phyloP scores from a whole-genome alignment of 2,797 vertebrate genomes.

The Acipenser transmontanus region DNA sequence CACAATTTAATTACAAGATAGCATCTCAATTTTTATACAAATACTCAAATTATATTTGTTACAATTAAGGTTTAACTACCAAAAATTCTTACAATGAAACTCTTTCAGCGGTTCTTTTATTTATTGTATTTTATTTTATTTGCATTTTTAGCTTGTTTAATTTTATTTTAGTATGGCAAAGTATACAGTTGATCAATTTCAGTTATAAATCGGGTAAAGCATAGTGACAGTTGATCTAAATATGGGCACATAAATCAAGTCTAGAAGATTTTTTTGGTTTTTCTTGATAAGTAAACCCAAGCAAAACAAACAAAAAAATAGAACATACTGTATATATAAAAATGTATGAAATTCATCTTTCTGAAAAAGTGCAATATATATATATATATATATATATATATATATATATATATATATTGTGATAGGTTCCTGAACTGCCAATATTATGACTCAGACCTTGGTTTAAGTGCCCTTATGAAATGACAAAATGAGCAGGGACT shows the following conservation, averaged over 20 bases:
- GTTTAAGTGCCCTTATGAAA: constrained; percentile 30
- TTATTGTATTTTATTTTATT: too few relatives aligned
- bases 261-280: neutral
- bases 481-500: neutral
- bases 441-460: constrained; percentile 57
- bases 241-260: neutral
- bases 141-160: too few relatives aligned
- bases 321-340: neutral
- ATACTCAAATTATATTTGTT: too few relatives aligned
- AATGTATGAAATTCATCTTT: neutral
- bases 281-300: neutral
- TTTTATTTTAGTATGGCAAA: neutral
- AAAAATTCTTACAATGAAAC: too few relatives aligned
- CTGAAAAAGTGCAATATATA: neutral
- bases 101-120: too few relatives aligned
- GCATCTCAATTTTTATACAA: too few relatives aligned
- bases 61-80: too few relatives aligned
- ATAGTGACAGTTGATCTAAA: neutral
- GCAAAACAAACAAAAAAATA: neutral
- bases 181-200: neutral
- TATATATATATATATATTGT: constrained; percentile 20
- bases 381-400: too few relatives aligned
- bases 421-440: constrained; percentile 45
- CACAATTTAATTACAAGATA: too few relatives aligned
- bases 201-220: neutral